Base-by-base conservation (phyloP, 2,888 invertebrate species). In the Leuctra nigra region DNA sequence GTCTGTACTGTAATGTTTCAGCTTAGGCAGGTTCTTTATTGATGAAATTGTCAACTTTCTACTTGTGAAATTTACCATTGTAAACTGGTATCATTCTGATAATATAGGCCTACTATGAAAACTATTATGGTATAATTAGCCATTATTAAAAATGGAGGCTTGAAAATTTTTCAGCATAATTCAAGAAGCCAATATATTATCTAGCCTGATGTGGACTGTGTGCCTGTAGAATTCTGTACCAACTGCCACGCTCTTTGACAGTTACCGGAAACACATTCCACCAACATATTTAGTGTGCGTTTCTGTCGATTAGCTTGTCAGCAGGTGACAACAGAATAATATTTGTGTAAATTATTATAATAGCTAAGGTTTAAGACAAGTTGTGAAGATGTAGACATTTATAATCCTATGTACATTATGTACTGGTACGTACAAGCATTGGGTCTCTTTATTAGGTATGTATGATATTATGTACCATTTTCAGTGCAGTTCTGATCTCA, bases 121-220 rank as follows among this genome's bases (percentile, higher is more conserved):
- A 29, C 35, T 13, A 50, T 50, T 20, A 35, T 22, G 35, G 50
- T 50, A 22, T 50, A 44, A 44, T 22, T 41, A 41, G 41, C 41
- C 41, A 41, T 41, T 41, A 41, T 14, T 35, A 35, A 50, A 20
- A 13, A 50, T 29, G 35, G 35, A 18, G 35, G 50, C 50, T 50
- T 33, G 1, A 35, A 35, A 11, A 24, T 24, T 33, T 33, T 33
- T 18, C 50, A 50, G 50, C 50, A 35, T 50, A 2, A 16, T 18
- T 35, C 35, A 29, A 41, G 41, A 48, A 50, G 50, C 35, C 33
- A 35, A 22, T 44, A 44, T n/a, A n/a, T 44, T 44, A 23, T 13
- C 55, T 57, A 57, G 58, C 57, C 60, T 60, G 53, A 22, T 60
- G 58, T 60, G 55, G 57, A 60, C 55, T 58, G 55, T 60, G 60